Conservation (phyloP, 1,140 invertebrate genomes). For the Drosophila eugracilis region DNA sequence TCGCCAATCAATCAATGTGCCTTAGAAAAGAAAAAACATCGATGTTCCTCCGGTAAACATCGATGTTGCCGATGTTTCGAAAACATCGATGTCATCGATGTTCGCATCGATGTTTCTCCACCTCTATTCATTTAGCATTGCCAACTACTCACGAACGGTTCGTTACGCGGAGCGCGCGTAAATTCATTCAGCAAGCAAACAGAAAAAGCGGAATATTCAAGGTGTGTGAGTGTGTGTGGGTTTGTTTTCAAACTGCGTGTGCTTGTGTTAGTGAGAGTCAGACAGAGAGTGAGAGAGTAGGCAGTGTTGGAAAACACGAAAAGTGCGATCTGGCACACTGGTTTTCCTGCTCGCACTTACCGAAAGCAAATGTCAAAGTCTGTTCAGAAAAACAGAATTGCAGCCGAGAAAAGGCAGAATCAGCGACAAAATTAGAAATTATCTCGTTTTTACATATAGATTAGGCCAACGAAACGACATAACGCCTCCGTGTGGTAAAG, state of each 20-base stretch:
- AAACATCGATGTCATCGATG: no score
- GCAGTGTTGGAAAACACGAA: slow-evolving; percentile 60
- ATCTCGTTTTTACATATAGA: slow-evolving; percentile 36
- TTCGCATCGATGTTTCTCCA: no score
- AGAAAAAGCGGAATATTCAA: slow-evolving; percentile 35
- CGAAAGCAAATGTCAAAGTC: slow-evolving; percentile 56
- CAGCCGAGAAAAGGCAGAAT: slow-evolving; percentile 40
- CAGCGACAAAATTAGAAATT: slow-evolving; percentile 61
- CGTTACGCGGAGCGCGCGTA: slow-evolving; percentile 62
- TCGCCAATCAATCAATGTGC: no score
- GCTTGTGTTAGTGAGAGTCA: slow-evolving; percentile 23
- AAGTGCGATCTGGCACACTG: slow-evolving; percentile 34
- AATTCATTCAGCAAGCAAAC: slow-evolving; percentile 20
- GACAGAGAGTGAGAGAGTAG: slow-evolving; percentile 6
- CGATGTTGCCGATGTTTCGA: no score
- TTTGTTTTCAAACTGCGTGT: slow-evolving; percentile 38
- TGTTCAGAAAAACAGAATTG: slow-evolving; percentile 57
- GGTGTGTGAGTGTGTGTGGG: slow-evolving; percentile 24
- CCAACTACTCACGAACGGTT: slow-evolving; percentile 62
- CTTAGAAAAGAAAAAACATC: no score
- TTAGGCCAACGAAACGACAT: slow-evolving; percentile 35
- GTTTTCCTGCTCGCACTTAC: slow-evolving; percentile 50
- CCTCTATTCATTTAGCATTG: slow-evolving; percentile 65
- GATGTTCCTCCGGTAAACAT: no score
- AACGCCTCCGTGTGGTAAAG: slow-evolving; percentile 35